Percentiles rank a stretch among this genome's conserved stretches.
These are phyloP conservation scores for Drosophila bipectinata DNA, from an alignment of 1,140 invertebrate genomes.

Conservation along the genomic window DNA sequence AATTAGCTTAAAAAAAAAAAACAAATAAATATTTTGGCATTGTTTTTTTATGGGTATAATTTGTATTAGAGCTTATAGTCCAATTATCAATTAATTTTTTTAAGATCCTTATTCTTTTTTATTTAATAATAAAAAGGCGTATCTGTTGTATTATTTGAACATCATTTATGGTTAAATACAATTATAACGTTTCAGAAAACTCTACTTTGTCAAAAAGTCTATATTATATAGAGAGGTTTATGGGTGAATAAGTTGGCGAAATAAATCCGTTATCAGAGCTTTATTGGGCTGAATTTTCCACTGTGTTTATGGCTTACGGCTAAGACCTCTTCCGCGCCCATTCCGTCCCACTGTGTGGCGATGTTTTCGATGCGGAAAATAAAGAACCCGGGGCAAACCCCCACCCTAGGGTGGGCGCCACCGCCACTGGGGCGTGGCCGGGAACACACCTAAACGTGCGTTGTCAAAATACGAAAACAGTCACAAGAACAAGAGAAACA, in stretches of 20 bases:
- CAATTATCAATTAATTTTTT: no score
- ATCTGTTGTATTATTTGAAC: no score
- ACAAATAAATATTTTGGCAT: no score
- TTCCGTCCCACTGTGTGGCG: not conserved
- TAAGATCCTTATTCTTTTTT: not conserved
- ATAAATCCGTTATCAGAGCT: not conserved
- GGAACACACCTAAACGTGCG: constrained; percentile 46
- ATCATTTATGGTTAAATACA: not conserved
- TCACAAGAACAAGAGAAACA: constrained; percentile 15
- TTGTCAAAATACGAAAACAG: constrained; percentile 34
- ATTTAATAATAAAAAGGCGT: not conserved
- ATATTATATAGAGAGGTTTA: not conserved
- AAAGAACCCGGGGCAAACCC: constrained; percentile 3
- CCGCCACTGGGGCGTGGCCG: constrained; percentile 5
- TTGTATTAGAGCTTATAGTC: no score
- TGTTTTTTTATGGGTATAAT: no score
- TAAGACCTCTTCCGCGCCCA: constrained; percentile 1
- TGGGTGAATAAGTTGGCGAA: not conserved
- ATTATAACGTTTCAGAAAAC: not conserved
- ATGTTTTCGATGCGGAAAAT: constrained; percentile 3
- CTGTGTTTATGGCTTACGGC: constrained; percentile 1
- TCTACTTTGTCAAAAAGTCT: not conserved
- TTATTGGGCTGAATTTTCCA: constrained; percentile 3
- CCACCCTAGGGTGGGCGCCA: constrained; percentile 1
- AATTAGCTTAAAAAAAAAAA: no score